phyloP scores from a whole-genome alignment of 2,888 invertebrate species.

The Fabriciana adippe region DNA sequence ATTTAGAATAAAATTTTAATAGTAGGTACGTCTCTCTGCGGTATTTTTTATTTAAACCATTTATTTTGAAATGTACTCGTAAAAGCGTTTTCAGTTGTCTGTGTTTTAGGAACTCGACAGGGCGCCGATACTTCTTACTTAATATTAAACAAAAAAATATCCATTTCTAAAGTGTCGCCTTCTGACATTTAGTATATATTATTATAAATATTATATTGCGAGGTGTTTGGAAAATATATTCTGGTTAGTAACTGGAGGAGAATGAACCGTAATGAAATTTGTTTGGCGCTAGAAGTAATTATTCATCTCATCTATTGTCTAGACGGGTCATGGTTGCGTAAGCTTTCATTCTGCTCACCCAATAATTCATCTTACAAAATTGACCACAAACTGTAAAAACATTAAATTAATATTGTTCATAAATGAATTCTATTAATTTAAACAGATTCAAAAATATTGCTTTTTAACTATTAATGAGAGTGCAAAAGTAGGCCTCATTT shows the following conservation, averaged over 20 bases:
- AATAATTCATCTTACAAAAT: background rate
- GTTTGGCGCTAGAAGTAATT: conserved; percentile 54
- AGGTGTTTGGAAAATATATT: conserved; percentile 4
- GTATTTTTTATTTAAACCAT: background rate
- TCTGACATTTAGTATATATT: too few species aligned
- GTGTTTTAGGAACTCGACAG: conserved; percentile 6
- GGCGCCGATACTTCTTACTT: conserved; percentile 6
- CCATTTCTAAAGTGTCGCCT: too few species aligned
- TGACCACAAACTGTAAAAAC: background rate
- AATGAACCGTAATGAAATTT: conserved; percentile 43
- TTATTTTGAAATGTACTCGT: conserved; percentile 3
- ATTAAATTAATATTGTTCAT: background rate
- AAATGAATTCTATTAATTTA: too few species aligned
- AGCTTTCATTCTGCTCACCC: conserved; percentile 4
- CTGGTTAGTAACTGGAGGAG: conserved; percentile 17
- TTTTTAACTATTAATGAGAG: too few species aligned
- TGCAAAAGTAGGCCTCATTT: background rate
- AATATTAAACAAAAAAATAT: too few species aligned
- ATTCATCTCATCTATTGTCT: conserved; percentile 51
- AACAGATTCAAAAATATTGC: too few species aligned
- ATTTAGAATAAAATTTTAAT: too few species aligned
- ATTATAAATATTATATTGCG: background rate
- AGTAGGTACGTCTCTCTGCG: background rate
- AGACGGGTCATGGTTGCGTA: conserved; percentile 42
- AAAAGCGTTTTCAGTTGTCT: conserved; percentile 29